phyloP scores from a whole-genome alignment of 2,888 invertebrate species.

The Liposcelis brunnea region DNA sequence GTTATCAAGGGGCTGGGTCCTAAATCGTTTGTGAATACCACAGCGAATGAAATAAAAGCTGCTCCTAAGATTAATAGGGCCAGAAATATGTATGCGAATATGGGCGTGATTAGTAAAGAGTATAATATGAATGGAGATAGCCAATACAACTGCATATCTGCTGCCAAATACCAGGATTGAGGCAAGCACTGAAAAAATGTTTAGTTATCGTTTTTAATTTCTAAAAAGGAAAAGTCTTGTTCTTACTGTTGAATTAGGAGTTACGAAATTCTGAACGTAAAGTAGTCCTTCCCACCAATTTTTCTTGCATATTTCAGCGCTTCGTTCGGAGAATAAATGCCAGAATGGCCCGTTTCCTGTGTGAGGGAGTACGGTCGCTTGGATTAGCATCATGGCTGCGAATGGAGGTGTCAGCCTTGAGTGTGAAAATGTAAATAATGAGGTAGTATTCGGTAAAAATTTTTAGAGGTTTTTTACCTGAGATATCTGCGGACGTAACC shows the following conservation, averaged over 20 bases:
- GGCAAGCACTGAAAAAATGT: conserved; percentile 19
- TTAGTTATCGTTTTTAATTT: conserved; percentile 10
- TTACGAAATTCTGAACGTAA: conserved; percentile 33
- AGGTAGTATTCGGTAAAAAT: too few species aligned
- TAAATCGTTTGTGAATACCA: conserved; percentile 24
- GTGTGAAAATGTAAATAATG: too few species aligned
- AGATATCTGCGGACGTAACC: conserved; percentile 28
- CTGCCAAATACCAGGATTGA: conserved; percentile 38
- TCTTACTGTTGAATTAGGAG: conserved; percentile 23
- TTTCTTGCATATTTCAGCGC: conserved; percentile 23
- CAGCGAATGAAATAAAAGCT: conserved; percentile 20
- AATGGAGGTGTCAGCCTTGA: conserved; percentile 34
- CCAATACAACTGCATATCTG: conserved; percentile 38
- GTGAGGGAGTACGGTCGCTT: conserved; percentile 31
- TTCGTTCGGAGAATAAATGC: conserved; percentile 18
- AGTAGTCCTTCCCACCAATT: conserved; percentile 34
- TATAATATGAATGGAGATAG: conserved; percentile 35
- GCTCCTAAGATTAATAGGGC: conserved; percentile 19
- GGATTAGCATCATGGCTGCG: conserved; percentile 30
- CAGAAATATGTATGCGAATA: conserved; percentile 21
- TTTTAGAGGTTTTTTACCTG: too few species aligned
- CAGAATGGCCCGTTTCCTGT: conserved; percentile 31
- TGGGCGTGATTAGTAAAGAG: conserved; percentile 26
- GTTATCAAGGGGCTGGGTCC: not conserved
- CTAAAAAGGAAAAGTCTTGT: not conserved